Conservation (phyloP, 2,888 invertebrate species). For the Hermodice carunculata region DNA sequence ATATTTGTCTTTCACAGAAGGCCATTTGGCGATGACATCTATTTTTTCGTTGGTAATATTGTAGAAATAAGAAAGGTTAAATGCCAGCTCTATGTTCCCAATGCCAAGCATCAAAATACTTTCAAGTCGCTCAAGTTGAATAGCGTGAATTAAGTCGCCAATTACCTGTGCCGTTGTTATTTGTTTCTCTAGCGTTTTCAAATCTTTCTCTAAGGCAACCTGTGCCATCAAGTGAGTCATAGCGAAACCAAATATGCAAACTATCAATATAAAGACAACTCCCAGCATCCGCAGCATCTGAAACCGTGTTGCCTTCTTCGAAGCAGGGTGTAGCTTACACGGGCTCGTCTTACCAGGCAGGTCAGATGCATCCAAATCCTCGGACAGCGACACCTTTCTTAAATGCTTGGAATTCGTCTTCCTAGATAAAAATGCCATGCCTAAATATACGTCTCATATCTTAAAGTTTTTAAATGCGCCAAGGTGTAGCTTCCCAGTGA, state of each 20-base stretch:
- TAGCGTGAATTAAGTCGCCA: constrained; percentile 2
- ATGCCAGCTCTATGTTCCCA: background rate
- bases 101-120: background rate
- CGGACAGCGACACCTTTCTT: too few species aligned
- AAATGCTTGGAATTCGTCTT: too few species aligned
- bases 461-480: too few species aligned
- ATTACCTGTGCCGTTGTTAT: background rate
- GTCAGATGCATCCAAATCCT: too few species aligned
- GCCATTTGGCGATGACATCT: background rate
- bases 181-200: too few species aligned
- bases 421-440: too few species aligned
- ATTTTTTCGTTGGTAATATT: background rate
- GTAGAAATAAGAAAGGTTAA: background rate
- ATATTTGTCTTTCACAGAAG: background rate
- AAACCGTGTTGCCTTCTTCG: background rate
- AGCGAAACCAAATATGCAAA: constrained; percentile 3
- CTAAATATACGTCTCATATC: too few species aligned
- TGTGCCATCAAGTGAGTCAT: background rate
- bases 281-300: constrained; percentile 13
- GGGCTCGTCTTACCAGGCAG: too few species aligned
- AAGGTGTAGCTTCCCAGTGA: too few species aligned
- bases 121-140: background rate
- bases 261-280: constrained; percentile 4
- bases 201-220: background rate
- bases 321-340: constrained; percentile 2